These are phyloP conservation scores for Drosophila cracens DNA, from an alignment of 2,888 invertebrate genomes.

Conservation along the genomic window DNA sequence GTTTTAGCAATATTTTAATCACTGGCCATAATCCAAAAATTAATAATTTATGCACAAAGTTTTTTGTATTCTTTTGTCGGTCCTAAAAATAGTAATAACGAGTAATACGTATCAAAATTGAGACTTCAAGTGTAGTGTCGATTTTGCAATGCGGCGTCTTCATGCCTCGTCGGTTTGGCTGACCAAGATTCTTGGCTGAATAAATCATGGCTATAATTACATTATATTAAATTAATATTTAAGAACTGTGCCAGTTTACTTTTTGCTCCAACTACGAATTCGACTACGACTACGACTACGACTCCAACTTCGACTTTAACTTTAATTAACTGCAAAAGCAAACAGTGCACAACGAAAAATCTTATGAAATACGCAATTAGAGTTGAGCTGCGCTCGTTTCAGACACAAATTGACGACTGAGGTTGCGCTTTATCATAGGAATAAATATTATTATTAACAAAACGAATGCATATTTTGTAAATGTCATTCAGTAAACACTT, in stretches of 20 bases:
- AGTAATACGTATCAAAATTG: slow-evolving; percentile 14
- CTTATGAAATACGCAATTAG: slow-evolving; percentile 75
- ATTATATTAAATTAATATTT: slow-evolving; percentile 72
- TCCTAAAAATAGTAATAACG: slow-evolving; percentile 19
- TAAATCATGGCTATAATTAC: slow-evolving; percentile 68
- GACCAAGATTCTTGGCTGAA: slow-evolving; percentile 71
- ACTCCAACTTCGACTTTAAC: slow-evolving; percentile 25
- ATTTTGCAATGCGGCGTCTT: slow-evolving; percentile 63
- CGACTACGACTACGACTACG: background rate
- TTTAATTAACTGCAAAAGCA: slow-evolving; percentile 74
- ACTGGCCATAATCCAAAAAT: slow-evolving; percentile 32
- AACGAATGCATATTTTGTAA: background rate
- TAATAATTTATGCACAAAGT: slow-evolving; percentile 61
- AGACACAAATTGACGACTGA: background rate
- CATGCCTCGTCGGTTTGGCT: slow-evolving; percentile 64
- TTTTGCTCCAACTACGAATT: slow-evolving; percentile 31
- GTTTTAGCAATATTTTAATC: slow-evolving; percentile 32
- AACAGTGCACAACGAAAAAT: slow-evolving; percentile 74
- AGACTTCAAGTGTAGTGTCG: slow-evolving; percentile 44
- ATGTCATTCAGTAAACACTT: background rate
- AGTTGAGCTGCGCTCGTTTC: slow-evolving; percentile 15
- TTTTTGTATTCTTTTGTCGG: slow-evolving; percentile 9
- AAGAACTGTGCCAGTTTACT: slow-evolving; percentile 59
- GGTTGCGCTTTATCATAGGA: background rate
- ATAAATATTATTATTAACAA: background rate